Evolutionary conservation across 1,140 invertebrate genomes (phyloP).

Genomic region (Grapholita molesta): DNA sequence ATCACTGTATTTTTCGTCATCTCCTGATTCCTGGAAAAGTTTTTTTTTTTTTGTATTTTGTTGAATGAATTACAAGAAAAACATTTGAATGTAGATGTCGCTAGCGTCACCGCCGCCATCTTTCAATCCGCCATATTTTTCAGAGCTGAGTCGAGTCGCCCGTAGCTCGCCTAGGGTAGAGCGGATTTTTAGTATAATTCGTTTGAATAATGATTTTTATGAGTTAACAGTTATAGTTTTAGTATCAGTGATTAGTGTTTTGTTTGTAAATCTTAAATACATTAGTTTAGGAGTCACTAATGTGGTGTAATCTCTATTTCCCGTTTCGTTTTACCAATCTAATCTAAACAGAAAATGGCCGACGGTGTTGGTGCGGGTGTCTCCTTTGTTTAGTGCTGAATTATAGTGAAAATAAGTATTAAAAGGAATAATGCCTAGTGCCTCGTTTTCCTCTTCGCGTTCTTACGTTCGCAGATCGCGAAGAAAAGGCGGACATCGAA

Average conservation of each 20-base stretch:
- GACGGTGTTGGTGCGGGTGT: constrained; percentile 80
- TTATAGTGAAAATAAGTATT: constrained; percentile 75
- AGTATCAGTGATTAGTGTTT: constrained; percentile 63
- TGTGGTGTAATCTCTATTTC: constrained; percentile 64
- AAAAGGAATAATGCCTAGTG: constrained; percentile 90
- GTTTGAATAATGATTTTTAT: constrained; percentile 66
- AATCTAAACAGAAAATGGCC: constrained; percentile 83
- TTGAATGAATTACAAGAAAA: constrained; percentile 18
- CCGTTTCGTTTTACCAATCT: constrained; percentile 72
- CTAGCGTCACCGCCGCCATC: constrained; percentile 55
- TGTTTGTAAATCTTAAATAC: constrained; percentile 49
- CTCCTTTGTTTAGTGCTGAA: constrained; percentile 82
- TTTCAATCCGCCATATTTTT: constrained; percentile 74
- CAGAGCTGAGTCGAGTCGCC: constrained; percentile 52
- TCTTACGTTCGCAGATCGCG: constrained; percentile 91
- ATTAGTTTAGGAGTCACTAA: constrained; percentile 42
- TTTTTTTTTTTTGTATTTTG: too few species aligned
- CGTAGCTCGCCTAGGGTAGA: constrained; percentile 63
- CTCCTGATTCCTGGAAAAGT: too few species aligned
- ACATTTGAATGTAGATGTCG: constrained; percentile 42
- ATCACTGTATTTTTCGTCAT: too few species aligned
- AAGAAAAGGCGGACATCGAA: constrained; percentile 90
- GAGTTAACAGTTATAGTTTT: constrained; percentile 60
- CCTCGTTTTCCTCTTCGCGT: constrained; percentile 91
- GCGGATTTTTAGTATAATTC: constrained; percentile 61